A percentile compares a stretch with the other conserved stretches of the same genome.
phyloP scores from a whole-genome alignment of 2,888 invertebrate species.

The Agrilus cyanescens region DNA sequence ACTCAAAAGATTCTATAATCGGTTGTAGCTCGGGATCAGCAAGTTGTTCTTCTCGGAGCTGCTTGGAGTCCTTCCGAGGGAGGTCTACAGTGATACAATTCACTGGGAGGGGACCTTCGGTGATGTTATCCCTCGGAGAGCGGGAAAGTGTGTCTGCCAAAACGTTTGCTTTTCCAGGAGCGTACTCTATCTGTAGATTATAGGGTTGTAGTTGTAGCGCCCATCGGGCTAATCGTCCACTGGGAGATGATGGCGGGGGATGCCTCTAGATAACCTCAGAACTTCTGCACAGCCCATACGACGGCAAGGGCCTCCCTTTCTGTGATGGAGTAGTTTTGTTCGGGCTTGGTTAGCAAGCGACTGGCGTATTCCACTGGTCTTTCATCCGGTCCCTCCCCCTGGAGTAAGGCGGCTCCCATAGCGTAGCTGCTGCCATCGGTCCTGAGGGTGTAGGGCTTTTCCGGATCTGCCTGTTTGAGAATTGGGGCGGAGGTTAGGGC shows the following conservation, averaged over 20 bases:
- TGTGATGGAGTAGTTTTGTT: constrained; percentile 19
- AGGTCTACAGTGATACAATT: constrained; percentile 23
- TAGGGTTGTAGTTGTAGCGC: constrained; percentile 5
- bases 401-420: constrained; percentile 16
- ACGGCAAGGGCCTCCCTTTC: constrained; percentile 19
- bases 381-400: constrained; percentile 14
- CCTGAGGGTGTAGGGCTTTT: constrained; percentile 15
- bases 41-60: not conserved
- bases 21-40: not conserved
- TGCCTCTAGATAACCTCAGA: constrained; percentile 31
- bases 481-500: constrained; percentile 16
- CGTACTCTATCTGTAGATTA: constrained; percentile 2
- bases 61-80: not conserved
- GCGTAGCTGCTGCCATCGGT: constrained; percentile 20
- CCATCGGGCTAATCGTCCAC: constrained; percentile 6
- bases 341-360: constrained; percentile 16
- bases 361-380: constrained; percentile 21
- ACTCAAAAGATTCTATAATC: not conserved
- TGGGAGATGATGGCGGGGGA: constrained; percentile 10
- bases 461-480: constrained; percentile 14
- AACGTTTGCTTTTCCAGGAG: constrained; percentile 1
- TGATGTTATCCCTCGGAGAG: not conserved
- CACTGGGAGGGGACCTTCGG: no score
- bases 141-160: not conserved
- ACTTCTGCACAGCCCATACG: constrained; percentile 28